Evolutionary conservation across 2,113 vertebrate species (phyloP).

Genomic region (Tachuris rubrigastra): DNA sequence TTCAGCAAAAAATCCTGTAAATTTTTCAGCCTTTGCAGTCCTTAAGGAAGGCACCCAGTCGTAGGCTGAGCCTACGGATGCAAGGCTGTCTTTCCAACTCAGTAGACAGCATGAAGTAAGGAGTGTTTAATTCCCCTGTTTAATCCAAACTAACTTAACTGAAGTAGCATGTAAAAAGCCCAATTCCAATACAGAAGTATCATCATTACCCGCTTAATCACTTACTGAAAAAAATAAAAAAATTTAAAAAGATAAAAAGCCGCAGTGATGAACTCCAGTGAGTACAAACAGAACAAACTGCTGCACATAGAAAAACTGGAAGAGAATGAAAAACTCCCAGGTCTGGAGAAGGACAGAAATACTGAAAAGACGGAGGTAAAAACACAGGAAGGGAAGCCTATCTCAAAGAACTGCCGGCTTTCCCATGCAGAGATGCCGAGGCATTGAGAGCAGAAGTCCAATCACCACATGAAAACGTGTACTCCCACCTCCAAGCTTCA

Average conservation of each 20-base stretch:
- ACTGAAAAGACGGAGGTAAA: not conserved
- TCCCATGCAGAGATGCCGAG: not conserved
- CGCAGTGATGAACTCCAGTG: not conserved
- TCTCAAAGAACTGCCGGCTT: not conserved
- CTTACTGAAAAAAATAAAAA: not conserved
- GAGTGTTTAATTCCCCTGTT: not conserved
- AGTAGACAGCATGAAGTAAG: not conserved
- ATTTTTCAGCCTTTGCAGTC: not conserved
- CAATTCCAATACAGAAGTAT: not conserved
- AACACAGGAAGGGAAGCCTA: not conserved
- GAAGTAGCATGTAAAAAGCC: not conserved
- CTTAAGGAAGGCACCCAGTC: not conserved
- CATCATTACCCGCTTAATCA: not conserved
- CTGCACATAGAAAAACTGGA: not conserved
- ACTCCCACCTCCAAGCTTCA: not conserved
- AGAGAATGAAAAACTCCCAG: not conserved
- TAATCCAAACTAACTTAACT: not conserved
- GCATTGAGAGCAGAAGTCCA: not conserved
- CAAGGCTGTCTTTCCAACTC: not conserved
- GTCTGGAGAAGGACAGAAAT: not conserved
- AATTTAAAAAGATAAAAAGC: not conserved
- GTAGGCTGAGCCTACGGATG: not conserved
- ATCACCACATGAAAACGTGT: not conserved
- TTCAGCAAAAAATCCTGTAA: constrained; percentile 23
- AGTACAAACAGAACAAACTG: not conserved